These are phyloP conservation scores for Drosophila seguyi DNA, from an alignment of 1,140 invertebrate species.

Conservation along the genomic window DNA sequence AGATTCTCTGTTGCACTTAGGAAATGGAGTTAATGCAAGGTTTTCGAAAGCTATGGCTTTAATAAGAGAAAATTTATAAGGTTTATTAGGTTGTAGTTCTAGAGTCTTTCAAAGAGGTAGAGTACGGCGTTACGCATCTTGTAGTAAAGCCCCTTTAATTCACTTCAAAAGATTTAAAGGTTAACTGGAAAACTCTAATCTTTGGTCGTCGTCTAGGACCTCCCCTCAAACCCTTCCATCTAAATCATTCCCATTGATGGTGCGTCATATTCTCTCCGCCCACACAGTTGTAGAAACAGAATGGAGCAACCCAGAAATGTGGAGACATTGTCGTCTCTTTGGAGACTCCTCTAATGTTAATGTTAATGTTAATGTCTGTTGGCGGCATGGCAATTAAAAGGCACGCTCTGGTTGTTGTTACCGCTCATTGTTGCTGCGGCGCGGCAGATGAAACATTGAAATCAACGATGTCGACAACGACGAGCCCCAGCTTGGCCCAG, in stretches of 20 bases:
- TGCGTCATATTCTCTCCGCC: constrained; percentile 73
- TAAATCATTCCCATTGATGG: constrained; percentile 8
- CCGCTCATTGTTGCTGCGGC: constrained; percentile 60
- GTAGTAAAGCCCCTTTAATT: background rate
- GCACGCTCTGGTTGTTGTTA: constrained; percentile 64
- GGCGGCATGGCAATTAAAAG: constrained; percentile 80
- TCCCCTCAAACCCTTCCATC: background rate
- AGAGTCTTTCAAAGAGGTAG: no score
- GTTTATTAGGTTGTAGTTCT: no score
- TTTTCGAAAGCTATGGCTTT: constrained; percentile 5
- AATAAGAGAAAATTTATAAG: no score
- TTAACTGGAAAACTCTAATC: background rate
- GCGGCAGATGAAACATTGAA: constrained; percentile 80
- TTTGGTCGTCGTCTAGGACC: background rate
- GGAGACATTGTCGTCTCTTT: constrained; percentile 41
- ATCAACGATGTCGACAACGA: constrained; percentile 72
- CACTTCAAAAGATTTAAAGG: background rate
- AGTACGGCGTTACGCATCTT: no score
- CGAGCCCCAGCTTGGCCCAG: constrained; percentile 32
- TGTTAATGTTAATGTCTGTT: constrained; percentile 77
- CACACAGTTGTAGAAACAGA: constrained; percentile 50
- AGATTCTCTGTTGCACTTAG: constrained; percentile 13
- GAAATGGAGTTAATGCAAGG: constrained; percentile 42
- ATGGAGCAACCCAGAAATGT: constrained; percentile 23
- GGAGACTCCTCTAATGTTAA: constrained; percentile 59